These are phyloP conservation scores for Menidia beryllina DNA, from an alignment of 2,113 vertebrate species.

Conservation along the genomic window DNA sequence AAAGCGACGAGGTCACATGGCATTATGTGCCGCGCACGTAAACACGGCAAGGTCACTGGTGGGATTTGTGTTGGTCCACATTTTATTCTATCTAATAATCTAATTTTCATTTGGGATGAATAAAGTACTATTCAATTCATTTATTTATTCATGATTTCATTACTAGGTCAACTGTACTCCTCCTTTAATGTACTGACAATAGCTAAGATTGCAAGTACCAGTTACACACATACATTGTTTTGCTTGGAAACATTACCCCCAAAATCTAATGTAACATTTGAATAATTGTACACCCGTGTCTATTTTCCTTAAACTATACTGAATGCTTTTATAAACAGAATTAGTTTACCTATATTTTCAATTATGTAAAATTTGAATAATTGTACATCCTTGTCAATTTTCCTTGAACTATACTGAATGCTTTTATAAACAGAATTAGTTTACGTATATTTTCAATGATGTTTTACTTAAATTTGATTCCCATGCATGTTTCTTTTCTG, in stretches of 20 bases:
- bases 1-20: slow-evolving; percentile 8
- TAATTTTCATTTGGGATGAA: too few species aligned
- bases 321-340: neutral
- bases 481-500: slow-evolving; percentile 2
- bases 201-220: neutral
- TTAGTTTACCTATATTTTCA: neutral
- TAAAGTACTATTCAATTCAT: too few species aligned
- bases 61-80: slow-evolving; percentile 7
- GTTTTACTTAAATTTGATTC: neutral
- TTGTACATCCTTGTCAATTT: slow-evolving; percentile 1
- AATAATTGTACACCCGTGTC: neutral
- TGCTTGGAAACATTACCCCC: too few species aligned
- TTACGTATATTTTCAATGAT: neutral
- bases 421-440: neutral
- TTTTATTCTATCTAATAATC: too few species aligned
- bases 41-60: slow-evolving; percentile 1
- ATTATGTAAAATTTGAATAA: slow-evolving; percentile 3
- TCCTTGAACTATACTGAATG: neutral
- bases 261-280: too few species aligned
- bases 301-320: neutral
- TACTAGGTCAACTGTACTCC: neutral
- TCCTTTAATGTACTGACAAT: neutral
- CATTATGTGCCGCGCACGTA: neutral
- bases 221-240: neutral
- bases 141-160: too few species aligned